phyloP scores from a whole-genome alignment of 2,888 invertebrate genomes.

The Microdon myrmicae region DNA sequence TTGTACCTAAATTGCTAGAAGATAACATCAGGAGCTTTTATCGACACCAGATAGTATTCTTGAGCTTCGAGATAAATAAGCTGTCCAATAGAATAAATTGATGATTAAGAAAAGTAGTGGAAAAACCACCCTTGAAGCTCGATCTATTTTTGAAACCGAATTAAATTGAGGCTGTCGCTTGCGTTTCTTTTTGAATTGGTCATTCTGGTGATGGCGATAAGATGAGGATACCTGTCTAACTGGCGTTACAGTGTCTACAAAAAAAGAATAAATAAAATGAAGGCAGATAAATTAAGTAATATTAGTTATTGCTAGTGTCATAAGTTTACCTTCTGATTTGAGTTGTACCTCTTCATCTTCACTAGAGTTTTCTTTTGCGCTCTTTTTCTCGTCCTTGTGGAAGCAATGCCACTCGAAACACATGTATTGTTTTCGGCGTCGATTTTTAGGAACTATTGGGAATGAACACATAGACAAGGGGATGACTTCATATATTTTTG shows the following conservation, averaged over 20 bases:
- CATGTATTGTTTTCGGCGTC: conserved; percentile 52
- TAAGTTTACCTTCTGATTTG: conserved; percentile 56
- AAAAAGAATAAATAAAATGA: not conserved
- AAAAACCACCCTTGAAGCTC: conserved; percentile 79
- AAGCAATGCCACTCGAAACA: conserved; percentile 57
- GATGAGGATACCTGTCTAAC: conserved; percentile 59
- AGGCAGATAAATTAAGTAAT: not conserved
- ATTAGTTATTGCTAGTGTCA: not conserved
- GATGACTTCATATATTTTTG: conserved; percentile 72
- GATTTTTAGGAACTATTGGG: conserved; percentile 61
- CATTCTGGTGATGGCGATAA: conserved; percentile 61
- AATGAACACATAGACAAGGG: conserved; percentile 72
- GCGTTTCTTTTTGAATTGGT: conserved; percentile 63
- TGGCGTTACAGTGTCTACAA: conserved; percentile 23
- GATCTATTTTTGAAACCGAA: conserved; percentile 84
- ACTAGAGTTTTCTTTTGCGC: conserved; percentile 55
- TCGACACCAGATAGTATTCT: conserved; percentile 61
- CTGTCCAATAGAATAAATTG: conserved; percentile 83
- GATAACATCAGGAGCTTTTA: conserved; percentile 65
- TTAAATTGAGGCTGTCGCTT: conserved; percentile 74
- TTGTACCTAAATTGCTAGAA: conserved; percentile 66
- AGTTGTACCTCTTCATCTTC: conserved; percentile 63
- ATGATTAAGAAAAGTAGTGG: conserved; percentile 80
- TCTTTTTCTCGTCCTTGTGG: conserved; percentile 48
- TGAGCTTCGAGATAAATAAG: conserved; percentile 74